Evolutionary conservation across 1,140 invertebrate genomes (phyloP), one percentile per base, ranked within the genome.

Genomic region (Nasonia longicornis): DNA sequence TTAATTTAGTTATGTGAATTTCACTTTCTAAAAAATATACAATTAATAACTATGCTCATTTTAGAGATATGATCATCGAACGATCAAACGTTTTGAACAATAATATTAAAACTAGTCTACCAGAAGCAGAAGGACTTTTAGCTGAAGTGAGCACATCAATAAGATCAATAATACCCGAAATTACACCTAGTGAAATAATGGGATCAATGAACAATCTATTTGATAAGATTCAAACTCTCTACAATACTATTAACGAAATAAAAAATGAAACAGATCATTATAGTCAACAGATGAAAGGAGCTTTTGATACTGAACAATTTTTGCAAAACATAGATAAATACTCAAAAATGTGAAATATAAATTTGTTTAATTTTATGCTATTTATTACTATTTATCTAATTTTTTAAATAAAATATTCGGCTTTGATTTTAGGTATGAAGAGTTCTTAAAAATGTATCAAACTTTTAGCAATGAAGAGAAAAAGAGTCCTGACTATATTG

Each of bases 31-130:
- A 42, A 42, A 45, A 8, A 0, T 69, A 64, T 29, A 70, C 38
- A 16, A 58, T 66, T 7, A 74, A 76, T 79, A 1, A 52, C 16
- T 26, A 10, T 74, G 73, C 20, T 58, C 52, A 58, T 78, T 78
- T 26, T 69, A 88, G 87, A 67, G 87, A 88, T 73, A 83, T 87
- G 26, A 11, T 86, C 38, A 81, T 85, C 38, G 29, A 63, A 58
- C 85, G 77, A 79, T 67, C 82, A 4, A 35, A 81, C 69, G 45
- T 4, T 22, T 82, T 87, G 31, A 70, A 83, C 63, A 29, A 80
- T 64, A 85, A 82, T 26, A 82, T 88, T 26, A 35, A 80, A 10
- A 73, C 82, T 45, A 77, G 73, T 35, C 76, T 83, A 38, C 35
- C 66, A 70, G 81, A 80, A 70, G 76, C 69, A 73, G 85, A 82